These are phyloP conservation scores for Lophotriccus pileatus DNA, from an alignment of 2,797 vertebrate genomes.

Conservation along the genomic window DNA sequence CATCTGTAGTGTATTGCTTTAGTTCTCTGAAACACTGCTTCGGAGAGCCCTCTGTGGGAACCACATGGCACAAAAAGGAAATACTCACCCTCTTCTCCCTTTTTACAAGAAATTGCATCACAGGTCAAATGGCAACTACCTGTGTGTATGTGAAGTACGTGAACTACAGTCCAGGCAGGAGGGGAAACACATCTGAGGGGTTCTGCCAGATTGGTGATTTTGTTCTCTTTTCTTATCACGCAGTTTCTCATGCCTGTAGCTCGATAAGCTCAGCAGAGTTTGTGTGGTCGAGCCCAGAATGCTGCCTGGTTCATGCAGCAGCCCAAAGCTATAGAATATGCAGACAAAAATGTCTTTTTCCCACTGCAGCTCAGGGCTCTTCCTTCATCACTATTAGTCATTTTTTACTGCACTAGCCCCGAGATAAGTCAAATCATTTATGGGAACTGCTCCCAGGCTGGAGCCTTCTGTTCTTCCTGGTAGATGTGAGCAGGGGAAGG, in stretches of 20 bases:
- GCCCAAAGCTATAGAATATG: not conserved
- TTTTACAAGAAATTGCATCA: not conserved
- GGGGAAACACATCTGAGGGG: not conserved
- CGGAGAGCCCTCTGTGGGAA: accelerated
- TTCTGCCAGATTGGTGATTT: not conserved
- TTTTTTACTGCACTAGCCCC: not conserved
- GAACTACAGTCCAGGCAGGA: not conserved
- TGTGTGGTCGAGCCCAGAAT: not conserved
- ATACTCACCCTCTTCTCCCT: not conserved
- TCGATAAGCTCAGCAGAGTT: not conserved
- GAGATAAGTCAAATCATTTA: not conserved
- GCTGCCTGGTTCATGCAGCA: not conserved
- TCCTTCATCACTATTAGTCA: not conserved
- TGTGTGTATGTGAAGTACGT: not conserved
- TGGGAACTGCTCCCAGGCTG: not conserved
- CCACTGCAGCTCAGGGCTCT: not conserved
- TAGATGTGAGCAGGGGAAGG: not conserved
- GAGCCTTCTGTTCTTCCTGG: not conserved
- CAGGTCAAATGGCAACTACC: not conserved
- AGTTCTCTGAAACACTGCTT: not conserved
- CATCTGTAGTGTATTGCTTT: not conserved
- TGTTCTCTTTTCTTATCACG: not conserved
- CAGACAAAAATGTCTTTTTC: not conserved
- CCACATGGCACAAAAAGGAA: not conserved
- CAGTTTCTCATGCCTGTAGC: not conserved